phyloP scores from a whole-genome alignment of 2,113 vertebrate genomes.

The Urocolius indicus region DNA sequence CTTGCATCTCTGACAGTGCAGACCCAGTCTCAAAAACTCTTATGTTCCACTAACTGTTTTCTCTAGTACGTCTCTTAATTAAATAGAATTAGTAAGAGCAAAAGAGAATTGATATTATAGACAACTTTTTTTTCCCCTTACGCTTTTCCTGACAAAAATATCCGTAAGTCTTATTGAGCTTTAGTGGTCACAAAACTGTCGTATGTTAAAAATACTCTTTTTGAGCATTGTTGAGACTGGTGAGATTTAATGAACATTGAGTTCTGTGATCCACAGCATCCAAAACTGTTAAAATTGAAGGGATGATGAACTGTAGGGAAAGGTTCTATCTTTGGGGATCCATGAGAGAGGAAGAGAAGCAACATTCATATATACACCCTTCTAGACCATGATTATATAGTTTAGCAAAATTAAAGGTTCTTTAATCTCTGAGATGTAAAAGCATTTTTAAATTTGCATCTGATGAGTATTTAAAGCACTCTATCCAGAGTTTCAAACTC shows the following conservation, averaged over 20 bases:
- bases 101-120: not conserved
- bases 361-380: not conserved
- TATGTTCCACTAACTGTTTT: not conserved
- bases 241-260: not conserved
- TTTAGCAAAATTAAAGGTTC: not conserved
- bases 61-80: not conserved
- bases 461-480: not conserved
- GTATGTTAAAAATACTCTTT: not conserved
- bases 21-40: not conserved
- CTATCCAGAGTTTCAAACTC: not conserved
- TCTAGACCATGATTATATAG: not conserved
- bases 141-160: not conserved
- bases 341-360: not conserved
- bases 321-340: not conserved
- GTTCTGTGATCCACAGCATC: not conserved
- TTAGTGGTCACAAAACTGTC: not conserved
- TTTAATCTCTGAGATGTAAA: not conserved
- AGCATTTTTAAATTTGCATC: not conserved
- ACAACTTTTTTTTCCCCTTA: not conserved
- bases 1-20: not conserved
- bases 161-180: not conserved
- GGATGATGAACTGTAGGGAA: not conserved
- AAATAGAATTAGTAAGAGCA: not conserved
- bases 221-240: not conserved
- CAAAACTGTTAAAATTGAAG: not conserved